phyloP scores from a whole-genome alignment of 1,140 invertebrate species.

The Coenobita brevimanus region DNA sequence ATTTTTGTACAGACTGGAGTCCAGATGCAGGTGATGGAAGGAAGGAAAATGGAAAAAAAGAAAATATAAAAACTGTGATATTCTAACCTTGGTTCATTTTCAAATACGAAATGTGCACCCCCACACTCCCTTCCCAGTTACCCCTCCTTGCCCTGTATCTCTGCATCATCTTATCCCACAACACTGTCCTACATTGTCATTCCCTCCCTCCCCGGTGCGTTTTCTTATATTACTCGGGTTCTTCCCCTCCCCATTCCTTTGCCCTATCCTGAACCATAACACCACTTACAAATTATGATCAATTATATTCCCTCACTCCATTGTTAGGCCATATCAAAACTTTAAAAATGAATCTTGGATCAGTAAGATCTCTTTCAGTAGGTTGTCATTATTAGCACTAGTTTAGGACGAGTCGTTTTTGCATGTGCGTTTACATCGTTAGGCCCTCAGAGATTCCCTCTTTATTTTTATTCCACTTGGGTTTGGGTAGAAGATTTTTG shows the following conservation, averaged over 20 bases:
- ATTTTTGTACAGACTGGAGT: no score
- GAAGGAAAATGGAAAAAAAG: neutral
- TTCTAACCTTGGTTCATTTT: constrained; percentile 28
- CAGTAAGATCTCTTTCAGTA: constrained; percentile 27
- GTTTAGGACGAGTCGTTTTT: neutral
- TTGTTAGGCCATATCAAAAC: constrained; percentile 57
- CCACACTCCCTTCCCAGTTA: no score
- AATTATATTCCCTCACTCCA: neutral
- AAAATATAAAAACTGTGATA: constrained; percentile 36
- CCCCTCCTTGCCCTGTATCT: no score
- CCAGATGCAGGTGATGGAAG: no score
- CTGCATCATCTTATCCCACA: no score
- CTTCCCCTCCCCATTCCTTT: neutral
- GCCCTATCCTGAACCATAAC: no score
- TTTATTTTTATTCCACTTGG: constrained; percentile 20
- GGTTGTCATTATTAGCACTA: neutral
- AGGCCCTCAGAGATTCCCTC: constrained; percentile 9
- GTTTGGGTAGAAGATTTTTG: neutral
- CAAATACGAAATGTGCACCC: neutral
- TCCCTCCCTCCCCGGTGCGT: neutral
- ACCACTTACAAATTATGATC: no score
- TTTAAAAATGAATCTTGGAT: constrained; percentile 26
- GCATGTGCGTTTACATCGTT: constrained; percentile 23
- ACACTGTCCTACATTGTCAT: no score
- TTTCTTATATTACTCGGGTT: neutral